Evolutionary conservation across 1,140 invertebrate species (phyloP), one percentile per base, ranked within the genome.

Genomic region (Drosophila parabipectinata): DNA sequence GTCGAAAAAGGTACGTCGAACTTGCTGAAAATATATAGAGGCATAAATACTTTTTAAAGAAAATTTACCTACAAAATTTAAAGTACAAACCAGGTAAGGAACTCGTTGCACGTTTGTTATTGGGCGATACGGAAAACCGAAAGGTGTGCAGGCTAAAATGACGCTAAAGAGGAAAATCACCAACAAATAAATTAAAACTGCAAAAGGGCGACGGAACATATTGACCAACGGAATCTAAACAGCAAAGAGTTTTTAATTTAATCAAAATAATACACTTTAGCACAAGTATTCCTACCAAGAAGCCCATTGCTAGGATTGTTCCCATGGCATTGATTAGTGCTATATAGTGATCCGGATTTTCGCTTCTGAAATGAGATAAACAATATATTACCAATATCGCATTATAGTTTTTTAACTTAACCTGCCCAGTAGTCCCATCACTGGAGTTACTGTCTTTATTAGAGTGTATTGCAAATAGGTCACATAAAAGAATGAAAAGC

Each of bases 101-200:
- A 95, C 94, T 62, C 95, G 91, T 84, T 95, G 93, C 1, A 95
- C 94, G 24, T 95, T 94, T 26, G 94, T 94, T 39, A 94, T 94
- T 1, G 93, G 93, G 53, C 94, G 94, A 81, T 96, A 97, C 1
- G 96, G 96, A 91, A 97, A 96, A 32, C 96, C 96, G 28, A 96
- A 74, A 4, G 95, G 94, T 4, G 95, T 95, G 26, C 95, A 90
- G 39, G 95, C 90, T 15, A 95, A 92, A 94, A 87, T 94, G 93
- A 92, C 24, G 37, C 54, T 28, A 4, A 84, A 1, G n/a, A 32
- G 52, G 26, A 94, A 85, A 0, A 94, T 82, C n/a, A 92, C 93
- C 56, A 95, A 93, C n/a, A 91, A 50, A 4, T 47, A 24, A 8
- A 78, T 5, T 0, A 91, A 14, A 5, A 83, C 59, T 28, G 75